phyloP scores from a whole-genome alignment of 2,888 invertebrate genomes.

The Polydrusus pterygomalis region DNA sequence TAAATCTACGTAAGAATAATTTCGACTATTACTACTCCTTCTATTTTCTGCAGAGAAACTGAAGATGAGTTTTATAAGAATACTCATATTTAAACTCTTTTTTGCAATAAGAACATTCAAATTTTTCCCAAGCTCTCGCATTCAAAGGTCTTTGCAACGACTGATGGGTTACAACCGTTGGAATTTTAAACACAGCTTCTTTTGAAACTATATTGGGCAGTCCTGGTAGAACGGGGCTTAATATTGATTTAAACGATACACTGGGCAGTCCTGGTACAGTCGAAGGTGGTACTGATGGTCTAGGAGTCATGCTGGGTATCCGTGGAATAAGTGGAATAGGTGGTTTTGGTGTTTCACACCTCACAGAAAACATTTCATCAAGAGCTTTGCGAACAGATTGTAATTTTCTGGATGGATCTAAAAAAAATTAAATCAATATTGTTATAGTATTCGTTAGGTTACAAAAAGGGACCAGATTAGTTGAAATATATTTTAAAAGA shows the following conservation, averaged over 20 bases:
- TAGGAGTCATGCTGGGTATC: neutral
- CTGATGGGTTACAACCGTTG: neutral
- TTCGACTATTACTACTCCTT: too few species aligned
- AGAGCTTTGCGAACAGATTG: neutral
- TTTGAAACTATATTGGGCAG: neutral
- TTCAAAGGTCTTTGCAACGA: neutral
- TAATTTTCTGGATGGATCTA: slow-evolving; percentile 7
- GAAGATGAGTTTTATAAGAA: slow-evolving; percentile 26
- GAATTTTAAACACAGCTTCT: neutral
- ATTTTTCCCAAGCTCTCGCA: neutral
- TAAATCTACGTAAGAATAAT: too few species aligned
- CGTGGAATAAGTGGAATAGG: neutral
- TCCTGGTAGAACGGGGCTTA: neutral
- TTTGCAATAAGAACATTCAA: slow-evolving; percentile 16
- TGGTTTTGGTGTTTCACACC: slow-evolving; percentile 8
- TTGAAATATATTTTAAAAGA: too few species aligned
- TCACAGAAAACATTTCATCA: slow-evolving; percentile 13
- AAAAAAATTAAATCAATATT: slow-evolving; percentile 4
- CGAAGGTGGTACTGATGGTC: neutral
- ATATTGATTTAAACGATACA: neutral
- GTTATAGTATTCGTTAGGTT: neutral
- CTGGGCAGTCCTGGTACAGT: neutral
- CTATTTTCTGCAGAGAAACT: slow-evolving; percentile 26
- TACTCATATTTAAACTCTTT: slow-evolving; percentile 26
- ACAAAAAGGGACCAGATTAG: too few species aligned